phyloP scores from a whole-genome alignment of 1,140 invertebrate species.

The Dendroctonus valens region DNA sequence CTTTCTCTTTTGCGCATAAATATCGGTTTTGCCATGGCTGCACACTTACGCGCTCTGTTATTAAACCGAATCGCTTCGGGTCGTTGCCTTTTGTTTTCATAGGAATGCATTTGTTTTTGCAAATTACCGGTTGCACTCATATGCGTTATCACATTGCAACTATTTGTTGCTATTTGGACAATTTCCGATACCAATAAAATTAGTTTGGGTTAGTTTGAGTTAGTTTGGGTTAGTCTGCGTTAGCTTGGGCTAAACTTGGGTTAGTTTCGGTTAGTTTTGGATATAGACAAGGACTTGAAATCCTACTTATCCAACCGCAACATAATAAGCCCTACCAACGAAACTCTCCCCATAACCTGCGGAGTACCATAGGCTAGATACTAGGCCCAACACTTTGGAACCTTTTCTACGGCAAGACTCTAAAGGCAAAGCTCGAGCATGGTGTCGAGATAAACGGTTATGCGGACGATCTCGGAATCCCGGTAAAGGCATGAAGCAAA shows the following conservation, averaged over 20 bases:
- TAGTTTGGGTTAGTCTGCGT: too few species aligned
- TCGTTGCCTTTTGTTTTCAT: not conserved
- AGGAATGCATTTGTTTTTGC: too few species aligned
- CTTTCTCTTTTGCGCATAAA: constrained; percentile 5
- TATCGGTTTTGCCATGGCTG: not conserved
- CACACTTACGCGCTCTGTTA: constrained; percentile 2
- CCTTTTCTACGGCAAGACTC: constrained; percentile 46
- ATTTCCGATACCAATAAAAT: too few species aligned
- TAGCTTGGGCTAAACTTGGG: too few species aligned
- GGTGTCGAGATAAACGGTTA: constrained; percentile 13
- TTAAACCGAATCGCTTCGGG: not conserved
- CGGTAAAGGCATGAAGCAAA: not conserved
- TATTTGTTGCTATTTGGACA: too few species aligned
- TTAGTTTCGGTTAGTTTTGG: too few species aligned
- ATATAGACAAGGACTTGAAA: too few species aligned
- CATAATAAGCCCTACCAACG: too few species aligned
- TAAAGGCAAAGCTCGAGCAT: constrained; percentile 36
- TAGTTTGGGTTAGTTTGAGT: too few species aligned
- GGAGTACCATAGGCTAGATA: constrained; percentile 53
- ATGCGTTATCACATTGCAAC: too few species aligned
- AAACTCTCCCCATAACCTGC: not conserved
- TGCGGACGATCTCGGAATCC: constrained; percentile 17
- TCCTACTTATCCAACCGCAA: too few species aligned
- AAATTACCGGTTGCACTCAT: too few species aligned
- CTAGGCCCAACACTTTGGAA: constrained; percentile 50